phyloP scores from a whole-genome alignment of 2,797 vertebrate genomes.

The Carcharodon carcharias region DNA sequence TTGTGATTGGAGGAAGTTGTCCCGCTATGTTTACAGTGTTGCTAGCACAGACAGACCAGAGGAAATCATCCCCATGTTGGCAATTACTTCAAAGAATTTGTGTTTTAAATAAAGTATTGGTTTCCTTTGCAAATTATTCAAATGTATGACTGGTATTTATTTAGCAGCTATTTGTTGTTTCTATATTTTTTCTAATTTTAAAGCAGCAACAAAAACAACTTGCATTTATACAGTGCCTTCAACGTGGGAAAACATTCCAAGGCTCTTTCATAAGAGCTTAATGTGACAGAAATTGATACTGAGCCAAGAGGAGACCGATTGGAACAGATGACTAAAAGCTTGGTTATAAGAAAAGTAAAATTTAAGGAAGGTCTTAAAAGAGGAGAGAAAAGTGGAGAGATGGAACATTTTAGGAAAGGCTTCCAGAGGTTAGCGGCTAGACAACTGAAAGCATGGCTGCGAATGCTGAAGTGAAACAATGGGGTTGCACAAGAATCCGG shows the following conservation, averaged over 20 bases:
- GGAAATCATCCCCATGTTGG: not conserved
- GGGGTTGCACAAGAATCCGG: not conserved
- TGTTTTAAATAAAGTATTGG: not conserved
- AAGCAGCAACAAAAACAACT: not conserved
- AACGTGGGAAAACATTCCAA: not conserved
- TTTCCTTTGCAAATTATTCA: not conserved
- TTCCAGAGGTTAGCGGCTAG: not conserved
- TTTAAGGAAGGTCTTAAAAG: not conserved
- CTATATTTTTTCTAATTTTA: not conserved
- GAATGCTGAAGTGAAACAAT: not conserved
- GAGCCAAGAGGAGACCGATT: not conserved
- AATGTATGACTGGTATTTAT: not conserved
- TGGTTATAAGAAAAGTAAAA: not conserved
- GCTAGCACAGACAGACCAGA: not conserved
- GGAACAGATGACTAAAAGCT: not conserved
- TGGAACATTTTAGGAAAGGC: not conserved
- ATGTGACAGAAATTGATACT: not conserved
- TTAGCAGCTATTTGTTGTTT: not conserved
- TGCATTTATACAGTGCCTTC: not conserved
- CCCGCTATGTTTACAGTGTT: not conserved
- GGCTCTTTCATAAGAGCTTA: not conserved
- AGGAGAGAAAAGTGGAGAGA: not conserved
- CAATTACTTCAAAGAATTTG: constrained; percentile 7
- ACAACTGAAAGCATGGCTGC: not conserved
- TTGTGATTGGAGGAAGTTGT: not conserved